Evolutionary conservation across 2,113 vertebrate genomes (phyloP).

Genomic region (Danionella cerebrum): DNA sequence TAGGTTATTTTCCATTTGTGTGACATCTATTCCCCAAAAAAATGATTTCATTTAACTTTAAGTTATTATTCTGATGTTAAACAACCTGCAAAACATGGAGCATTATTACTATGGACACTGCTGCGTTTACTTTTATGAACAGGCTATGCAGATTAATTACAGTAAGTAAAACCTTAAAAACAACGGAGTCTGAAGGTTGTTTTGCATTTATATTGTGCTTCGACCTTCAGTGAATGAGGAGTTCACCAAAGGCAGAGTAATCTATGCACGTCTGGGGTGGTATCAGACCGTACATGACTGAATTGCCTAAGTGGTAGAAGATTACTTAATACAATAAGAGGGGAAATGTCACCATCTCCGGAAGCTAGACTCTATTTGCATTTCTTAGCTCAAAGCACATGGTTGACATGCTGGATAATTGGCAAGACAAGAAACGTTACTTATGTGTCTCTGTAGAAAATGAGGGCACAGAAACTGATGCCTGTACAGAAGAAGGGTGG

Average conservation of each 20-base stretch:
- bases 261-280: background rate
- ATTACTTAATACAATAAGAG: background rate
- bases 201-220: background rate
- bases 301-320: background rate
- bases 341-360: background rate
- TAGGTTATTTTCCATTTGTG: no score
- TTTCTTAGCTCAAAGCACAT: background rate
- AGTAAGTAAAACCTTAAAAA: background rate
- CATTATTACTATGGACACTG: no score
- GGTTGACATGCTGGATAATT: background rate
- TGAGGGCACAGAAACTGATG: background rate
- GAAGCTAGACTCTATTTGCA: constrained; percentile 1
- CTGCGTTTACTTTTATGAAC: no score
- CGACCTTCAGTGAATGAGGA: background rate
- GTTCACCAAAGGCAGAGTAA: background rate
- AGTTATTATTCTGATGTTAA: no score
- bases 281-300: background rate
- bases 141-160: no score
- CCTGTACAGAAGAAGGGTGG: no score
- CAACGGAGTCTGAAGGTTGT: background rate
- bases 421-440: background rate
- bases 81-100: no score
- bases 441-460: background rate
- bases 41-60: no score
- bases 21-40: no score